These are phyloP conservation scores for Hydropotes inermis DNA, from an alignment of 2,113 vertebrate genomes.

Conservation along the genomic window DNA sequence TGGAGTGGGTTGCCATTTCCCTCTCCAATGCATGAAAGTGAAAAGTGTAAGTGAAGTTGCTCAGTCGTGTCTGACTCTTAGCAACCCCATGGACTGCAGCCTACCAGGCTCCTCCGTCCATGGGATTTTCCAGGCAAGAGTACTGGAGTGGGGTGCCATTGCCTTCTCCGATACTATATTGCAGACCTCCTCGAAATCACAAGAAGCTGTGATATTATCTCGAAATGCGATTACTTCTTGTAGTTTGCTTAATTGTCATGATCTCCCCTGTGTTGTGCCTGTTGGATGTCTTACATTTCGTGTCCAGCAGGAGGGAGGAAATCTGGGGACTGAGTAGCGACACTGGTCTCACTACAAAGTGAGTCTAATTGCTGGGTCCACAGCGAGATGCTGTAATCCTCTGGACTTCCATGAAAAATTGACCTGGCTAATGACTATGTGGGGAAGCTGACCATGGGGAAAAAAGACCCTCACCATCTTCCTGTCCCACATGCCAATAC, in stretches of 20 bases:
- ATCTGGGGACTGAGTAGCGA: background rate
- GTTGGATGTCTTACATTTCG: background rate
- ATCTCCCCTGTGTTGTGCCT: background rate
- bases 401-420: background rate
- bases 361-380: background rate
- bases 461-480: background rate
- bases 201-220: background rate
- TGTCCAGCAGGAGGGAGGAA: background rate
- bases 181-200: background rate
- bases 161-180: background rate
- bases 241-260: background rate
- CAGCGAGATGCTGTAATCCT: background rate
- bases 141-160: background rate
- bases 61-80: background rate
- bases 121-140: background rate
- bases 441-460: background rate
- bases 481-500: background rate
- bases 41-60: background rate
- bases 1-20: no score
- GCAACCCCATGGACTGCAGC: rapidly evolving
- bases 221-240: background rate
- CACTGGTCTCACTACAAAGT: background rate
- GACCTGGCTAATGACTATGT: background rate
- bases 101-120: background rate
- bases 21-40: no score